Evolutionary conservation across 2,113 vertebrate genomes (phyloP).

Genomic region (Megalops atlanticus): DNA sequence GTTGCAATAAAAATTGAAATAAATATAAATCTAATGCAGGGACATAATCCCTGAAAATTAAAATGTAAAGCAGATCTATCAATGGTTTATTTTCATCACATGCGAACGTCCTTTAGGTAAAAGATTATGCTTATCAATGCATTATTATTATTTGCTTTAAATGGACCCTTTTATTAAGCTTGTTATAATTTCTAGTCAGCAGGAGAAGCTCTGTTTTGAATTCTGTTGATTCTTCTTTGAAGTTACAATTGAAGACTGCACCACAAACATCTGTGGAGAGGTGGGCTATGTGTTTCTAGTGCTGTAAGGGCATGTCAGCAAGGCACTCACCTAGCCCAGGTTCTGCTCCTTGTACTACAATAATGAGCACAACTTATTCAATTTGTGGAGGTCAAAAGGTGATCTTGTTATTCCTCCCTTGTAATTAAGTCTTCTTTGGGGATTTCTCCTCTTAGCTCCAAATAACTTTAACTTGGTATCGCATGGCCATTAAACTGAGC

Average conservation of each 20-base stretch:
- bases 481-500: background rate
- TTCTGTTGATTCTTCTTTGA: too few relatives aligned
- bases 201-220: too few relatives aligned
- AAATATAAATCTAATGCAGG: background rate
- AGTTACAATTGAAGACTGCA: too few relatives aligned
- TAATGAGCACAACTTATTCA: background rate
- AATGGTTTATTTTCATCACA: background rate
- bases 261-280: too few relatives aligned
- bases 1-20: background rate
- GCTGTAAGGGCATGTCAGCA: too few relatives aligned
- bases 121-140: background rate
- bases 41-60: conserved; percentile 1
- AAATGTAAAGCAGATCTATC: background rate
- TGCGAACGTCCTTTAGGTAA: background rate
- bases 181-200: too few relatives aligned
- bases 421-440: background rate
- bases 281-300: too few relatives aligned
- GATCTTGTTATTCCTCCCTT: background rate
- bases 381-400: conserved; percentile 3
- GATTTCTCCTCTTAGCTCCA: background rate
- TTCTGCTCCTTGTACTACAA: background rate
- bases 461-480: background rate
- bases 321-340: background rate
- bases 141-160: too few relatives aligned
- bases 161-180: too few relatives aligned